Evolutionary conservation across 2,113 vertebrate genomes (phyloP), one percentile per base, ranked within the genome.

Genomic region (Nothobranchius kuhntae): DNA sequence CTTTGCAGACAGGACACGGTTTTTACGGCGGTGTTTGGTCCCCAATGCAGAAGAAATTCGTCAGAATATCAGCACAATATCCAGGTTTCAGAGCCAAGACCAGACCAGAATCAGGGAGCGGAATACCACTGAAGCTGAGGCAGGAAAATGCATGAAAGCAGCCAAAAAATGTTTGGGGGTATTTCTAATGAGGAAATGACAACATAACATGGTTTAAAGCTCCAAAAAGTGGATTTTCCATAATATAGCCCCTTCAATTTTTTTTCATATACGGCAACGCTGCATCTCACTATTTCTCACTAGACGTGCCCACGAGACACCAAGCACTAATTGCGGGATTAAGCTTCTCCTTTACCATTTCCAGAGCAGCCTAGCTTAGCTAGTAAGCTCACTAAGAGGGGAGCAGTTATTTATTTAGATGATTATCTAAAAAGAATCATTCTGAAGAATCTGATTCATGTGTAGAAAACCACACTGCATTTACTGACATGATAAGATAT

Each of bases 371-470:
- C 64, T 83, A 71, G 62, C 75, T 87, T 84, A 88, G 77, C 77
- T 77, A 78, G 60, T 74, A 81, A 87, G 74, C 78, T 65, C 13
- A 36, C 75, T 84, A 86, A 88, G 77, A 75, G 71, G 52, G 60
- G 76, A 77, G 61, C 87, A 83, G 75, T 84, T 84, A 85, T 90
- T 90, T 89, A 88, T 90, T 92, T 87, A 86, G 86, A 55, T 75
- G 71, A 61, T 82, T 75, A 79, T 82, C 82, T 86, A 74, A 67
- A 67, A 81, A 70, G 83, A 81, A 81, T 77, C 8, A 62, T 68
- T 65, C 40, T 14, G 7, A n/a, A 53, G 46, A 83, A 53, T 61
- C 42, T 66, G 75, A 64, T 17, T 3, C 62, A 82, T 63, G 58
- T 52, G 54, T n/a, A 36, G 64, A 61, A 75, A 57, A 85, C 65